Evolutionary conservation across 64 coral and sea anemone genomes (phyloP).

Genomic region (Hydrozoanthus tunicans): DNA sequence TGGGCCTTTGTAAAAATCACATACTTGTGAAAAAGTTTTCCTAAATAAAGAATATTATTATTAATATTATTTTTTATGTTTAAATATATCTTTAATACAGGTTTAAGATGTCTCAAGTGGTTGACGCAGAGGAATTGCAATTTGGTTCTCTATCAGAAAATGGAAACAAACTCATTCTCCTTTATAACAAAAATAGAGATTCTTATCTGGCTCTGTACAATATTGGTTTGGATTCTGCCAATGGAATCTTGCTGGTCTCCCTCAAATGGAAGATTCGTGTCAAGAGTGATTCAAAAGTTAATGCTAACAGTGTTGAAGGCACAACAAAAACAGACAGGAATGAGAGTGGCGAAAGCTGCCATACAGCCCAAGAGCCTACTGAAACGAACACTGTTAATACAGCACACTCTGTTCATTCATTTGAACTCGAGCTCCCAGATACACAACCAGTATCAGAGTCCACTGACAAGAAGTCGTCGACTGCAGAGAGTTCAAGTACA

Average conservation of each 20-base stretch:
- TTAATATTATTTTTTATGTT: no score
- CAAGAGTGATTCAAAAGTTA: neutral
- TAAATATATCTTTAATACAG: neutral
- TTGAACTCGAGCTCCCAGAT: conserved; percentile 43
- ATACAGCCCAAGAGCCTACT: neutral
- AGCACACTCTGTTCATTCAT: conserved; percentile 33
- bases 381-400: neutral
- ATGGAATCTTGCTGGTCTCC: neutral
- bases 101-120: conserved; percentile 31
- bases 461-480: neutral
- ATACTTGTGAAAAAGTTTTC: no score
- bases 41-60: no score
- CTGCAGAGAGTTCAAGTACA: conserved; percentile 43
- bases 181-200: conserved; percentile 51
- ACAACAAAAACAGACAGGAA: neutral
- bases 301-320: neutral
- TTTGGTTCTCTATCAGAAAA: conserved; percentile 75
- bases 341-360: neutral
- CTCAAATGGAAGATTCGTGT: conserved; percentile 53
- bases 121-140: conserved; percentile 35
- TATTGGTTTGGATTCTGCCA: conserved; percentile 8
- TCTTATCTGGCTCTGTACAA: conserved; percentile 67
- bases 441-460: neutral
- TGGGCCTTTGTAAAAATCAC: no score
- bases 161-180: conserved; percentile 68